A percentile compares a stretch with the other conserved stretches of the same genome.
phyloP scores from a whole-genome alignment of 2,888 invertebrate genomes.

The Steinernema hermaphroditum region DNA sequence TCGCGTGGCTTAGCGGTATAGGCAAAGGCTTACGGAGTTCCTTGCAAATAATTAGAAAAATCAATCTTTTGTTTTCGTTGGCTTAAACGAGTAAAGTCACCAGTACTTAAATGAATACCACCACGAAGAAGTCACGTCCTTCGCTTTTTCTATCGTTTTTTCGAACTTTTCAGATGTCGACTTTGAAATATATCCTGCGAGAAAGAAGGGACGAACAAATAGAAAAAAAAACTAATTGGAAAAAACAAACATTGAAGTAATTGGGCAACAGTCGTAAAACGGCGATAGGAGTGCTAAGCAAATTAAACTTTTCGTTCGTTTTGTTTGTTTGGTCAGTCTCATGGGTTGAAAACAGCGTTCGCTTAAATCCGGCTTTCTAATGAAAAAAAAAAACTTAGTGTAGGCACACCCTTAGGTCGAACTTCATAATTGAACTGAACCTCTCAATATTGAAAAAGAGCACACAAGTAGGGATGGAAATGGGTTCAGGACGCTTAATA shows the following conservation, averaged over 20 bases:
- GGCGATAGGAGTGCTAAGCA: neutral
- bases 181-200: too few relatives aligned
- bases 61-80: conserved; percentile 30
- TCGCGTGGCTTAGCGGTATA: conserved; percentile 14
- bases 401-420: too few relatives aligned
- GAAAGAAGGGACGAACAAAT: neutral
- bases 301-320: conserved; percentile 5
- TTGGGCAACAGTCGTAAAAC: neutral
- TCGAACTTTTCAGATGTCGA: too few relatives aligned
- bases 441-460: too few relatives aligned
- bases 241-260: conserved; percentile 16
- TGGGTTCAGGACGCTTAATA: too few relatives aligned
- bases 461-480: too few relatives aligned
- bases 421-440: too few relatives aligned
- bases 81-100: neutral
- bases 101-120: neutral
- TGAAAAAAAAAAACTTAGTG: too few relatives aligned
- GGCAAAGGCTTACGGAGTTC: neutral
- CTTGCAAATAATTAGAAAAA: conserved; percentile 29
- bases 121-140: neutral
- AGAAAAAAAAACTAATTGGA: neutral
- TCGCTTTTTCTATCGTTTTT: neutral
- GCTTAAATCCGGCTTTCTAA: neutral
- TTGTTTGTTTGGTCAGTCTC: neutral
- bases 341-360: too few relatives aligned